A percentile compares a stretch with the other conserved stretches of the same genome.
Conservation (phyloP, 2,888 invertebrate genomes). For the Salticus scenicus region DNA sequence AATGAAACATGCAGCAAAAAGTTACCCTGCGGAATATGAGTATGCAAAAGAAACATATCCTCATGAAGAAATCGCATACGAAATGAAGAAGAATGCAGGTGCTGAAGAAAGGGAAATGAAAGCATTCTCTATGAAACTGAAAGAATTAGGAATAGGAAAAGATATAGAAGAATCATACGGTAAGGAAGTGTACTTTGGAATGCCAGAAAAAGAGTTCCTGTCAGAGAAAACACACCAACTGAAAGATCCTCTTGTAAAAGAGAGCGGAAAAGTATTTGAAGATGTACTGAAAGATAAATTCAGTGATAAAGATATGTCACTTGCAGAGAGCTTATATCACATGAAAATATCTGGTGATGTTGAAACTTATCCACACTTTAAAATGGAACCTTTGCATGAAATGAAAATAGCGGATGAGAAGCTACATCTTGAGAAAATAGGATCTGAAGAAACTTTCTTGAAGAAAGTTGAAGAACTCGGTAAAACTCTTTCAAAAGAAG, state of each 20-base stretch:
- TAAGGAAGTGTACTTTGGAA: background rate
- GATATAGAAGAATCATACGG: background rate
- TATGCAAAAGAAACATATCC: background rate
- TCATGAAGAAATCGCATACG: background rate
- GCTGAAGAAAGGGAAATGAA: constrained; percentile 28
- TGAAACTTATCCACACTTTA: constrained; percentile 2
- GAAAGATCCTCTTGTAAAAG: background rate
- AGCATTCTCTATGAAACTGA: constrained; percentile 1
- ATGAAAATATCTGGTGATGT: constrained; percentile 21
- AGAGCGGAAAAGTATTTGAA: background rate
- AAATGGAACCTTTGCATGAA: background rate
- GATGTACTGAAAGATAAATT: background rate
- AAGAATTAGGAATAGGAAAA: background rate
- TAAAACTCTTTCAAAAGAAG: background rate
- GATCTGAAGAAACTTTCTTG: constrained; percentile 4
- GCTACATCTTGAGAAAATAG: background rate
- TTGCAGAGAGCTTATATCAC: constrained; percentile 29
- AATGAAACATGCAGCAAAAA: no score
- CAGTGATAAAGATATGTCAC: constrained; percentile 19
- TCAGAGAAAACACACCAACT: background rate
- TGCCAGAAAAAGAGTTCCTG: background rate
- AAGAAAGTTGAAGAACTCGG: constrained; percentile 5
- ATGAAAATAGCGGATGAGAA: constrained; percentile 9
- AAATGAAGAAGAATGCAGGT: background rate
- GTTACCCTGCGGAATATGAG: background rate